Base-by-base conservation (phyloP, 2,113 vertebrate species). In the Cottus gobio region DNA sequence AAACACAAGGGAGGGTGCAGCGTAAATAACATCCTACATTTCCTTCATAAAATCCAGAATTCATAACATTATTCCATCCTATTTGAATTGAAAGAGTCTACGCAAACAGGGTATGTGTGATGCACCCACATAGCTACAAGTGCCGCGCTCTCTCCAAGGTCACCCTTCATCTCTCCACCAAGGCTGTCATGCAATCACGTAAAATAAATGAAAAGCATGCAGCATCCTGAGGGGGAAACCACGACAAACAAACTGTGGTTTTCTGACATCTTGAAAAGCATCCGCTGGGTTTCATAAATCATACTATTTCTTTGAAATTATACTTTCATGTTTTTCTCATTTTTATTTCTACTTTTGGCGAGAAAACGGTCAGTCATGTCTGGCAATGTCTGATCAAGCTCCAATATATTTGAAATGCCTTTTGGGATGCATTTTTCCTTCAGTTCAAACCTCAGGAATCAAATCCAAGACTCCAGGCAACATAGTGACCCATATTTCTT, bases 191-290 rank as follows among this genome's bases (percentile, higher is more conserved):
- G 83, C 90, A 90, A 91, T 89, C 84, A 87, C 3, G 15, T 79
- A 80, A 89, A 88, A 91, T 85, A 88, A 90, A 92, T 89, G 86
- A 86, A 89, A 91, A 84, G 66, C 69, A 64, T 66, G 62, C 75
- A 52, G 62, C 66, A 76, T 84, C 79, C 80, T 66, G 80, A 42
- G 75, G 78, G 64, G 30, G 0, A 16, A 46, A 69, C 57, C 72
- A 75, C 79, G 74, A 73, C 70, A 83, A 82, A 83, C 82, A 60
- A 26, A 34, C 39, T 18, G 26, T 74, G 61, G 75, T 62, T 20
- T 42, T 73, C 12, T 78, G 31, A 64, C 70, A 79, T 50, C 42
- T 26, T 36, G 1, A 66, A 70, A 77, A 73, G 10, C 13, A 9
- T 66, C 5, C 7, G 10, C 30, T 46, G 12, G 24, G 11, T 76